phyloP scores from a whole-genome alignment of 2,888 invertebrate genomes.

The Eilema depressum region DNA sequence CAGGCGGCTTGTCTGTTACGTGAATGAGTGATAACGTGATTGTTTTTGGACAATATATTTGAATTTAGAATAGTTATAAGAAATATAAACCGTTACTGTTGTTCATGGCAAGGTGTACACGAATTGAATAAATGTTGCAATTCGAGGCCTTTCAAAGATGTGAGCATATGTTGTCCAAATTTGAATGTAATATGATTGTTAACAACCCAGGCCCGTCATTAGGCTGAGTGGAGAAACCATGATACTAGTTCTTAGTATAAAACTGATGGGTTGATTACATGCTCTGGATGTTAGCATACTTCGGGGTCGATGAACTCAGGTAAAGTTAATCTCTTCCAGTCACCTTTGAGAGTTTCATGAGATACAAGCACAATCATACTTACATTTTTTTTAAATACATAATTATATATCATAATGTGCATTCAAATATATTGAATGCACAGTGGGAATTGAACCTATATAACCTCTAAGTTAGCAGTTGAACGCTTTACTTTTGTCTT shows the following conservation, averaged over 20 bases:
- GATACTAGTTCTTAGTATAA: constrained; percentile 16
- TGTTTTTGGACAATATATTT: constrained; percentile 27
- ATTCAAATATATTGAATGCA: too few relatives aligned
- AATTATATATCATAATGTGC: too few relatives aligned
- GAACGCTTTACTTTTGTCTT: neutral
- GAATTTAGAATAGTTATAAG: neutral
- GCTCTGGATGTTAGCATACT: neutral
- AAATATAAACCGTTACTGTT: neutral
- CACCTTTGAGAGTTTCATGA: neutral
- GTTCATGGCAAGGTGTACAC: neutral
- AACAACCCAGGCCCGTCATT: constrained; percentile 29
- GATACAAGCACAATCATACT: neutral
- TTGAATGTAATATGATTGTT: constrained; percentile 31
- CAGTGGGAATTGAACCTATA: too few relatives aligned
- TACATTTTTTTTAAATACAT: neutral
- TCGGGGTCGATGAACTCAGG: neutral
- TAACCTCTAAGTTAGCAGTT: too few relatives aligned
- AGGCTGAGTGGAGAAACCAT: constrained; percentile 26
- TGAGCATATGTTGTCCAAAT: constrained; percentile 45
- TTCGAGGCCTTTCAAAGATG: neutral
- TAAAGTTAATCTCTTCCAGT: neutral
- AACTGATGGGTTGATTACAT: constrained; percentile 6
- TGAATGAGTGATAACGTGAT: constrained; percentile 33
- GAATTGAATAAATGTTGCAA: too few relatives aligned
- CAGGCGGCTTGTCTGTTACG: constrained; percentile 71